phyloP scores from a whole-genome alignment of 1,140 invertebrate species.

The Saccostrea glomerata region DNA sequence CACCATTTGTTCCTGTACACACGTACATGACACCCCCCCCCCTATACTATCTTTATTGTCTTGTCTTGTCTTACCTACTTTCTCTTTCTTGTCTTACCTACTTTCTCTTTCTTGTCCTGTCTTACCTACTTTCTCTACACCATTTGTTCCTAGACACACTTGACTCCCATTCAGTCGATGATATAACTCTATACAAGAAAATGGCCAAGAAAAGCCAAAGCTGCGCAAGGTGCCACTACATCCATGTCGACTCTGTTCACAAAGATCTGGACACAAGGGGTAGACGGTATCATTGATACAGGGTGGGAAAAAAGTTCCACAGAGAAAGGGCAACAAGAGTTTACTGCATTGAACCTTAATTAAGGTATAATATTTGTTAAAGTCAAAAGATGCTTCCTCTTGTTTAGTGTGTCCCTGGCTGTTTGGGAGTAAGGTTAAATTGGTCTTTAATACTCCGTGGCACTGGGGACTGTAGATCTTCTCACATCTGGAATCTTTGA shows the following conservation, averaged over 20 bases:
- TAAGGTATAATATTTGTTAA: background rate
- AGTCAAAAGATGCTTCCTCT: background rate
- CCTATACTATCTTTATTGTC: too few species aligned
- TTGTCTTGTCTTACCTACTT: too few species aligned
- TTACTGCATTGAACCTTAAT: conserved; percentile 21
- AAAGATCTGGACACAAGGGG: conserved; percentile 19
- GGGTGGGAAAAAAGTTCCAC: conserved; percentile 10
- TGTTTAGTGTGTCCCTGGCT: background rate
- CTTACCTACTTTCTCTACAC: conserved; percentile 5
- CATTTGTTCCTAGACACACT: background rate
- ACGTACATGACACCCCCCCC: background rate
- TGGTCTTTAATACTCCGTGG: background rate
- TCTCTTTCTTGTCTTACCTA: too few species aligned
- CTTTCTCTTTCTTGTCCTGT: background rate
- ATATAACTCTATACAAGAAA: background rate
- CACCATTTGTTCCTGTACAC: background rate
- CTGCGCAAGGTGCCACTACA: background rate
- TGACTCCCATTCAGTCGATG: background rate
- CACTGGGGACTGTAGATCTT: background rate
- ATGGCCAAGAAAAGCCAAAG: background rate
- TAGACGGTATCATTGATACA: conserved; percentile 23
- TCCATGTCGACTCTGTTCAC: background rate
- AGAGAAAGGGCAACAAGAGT: conserved; percentile 12
- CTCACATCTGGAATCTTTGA: background rate
- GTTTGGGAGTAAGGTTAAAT: conserved; percentile 1